Percentiles rank a stretch among this genome's conserved stretches.
These are phyloP conservation scores for Littorina saxatilis DNA, from an alignment of 1,140 invertebrate species.

Conservation along the genomic window DNA sequence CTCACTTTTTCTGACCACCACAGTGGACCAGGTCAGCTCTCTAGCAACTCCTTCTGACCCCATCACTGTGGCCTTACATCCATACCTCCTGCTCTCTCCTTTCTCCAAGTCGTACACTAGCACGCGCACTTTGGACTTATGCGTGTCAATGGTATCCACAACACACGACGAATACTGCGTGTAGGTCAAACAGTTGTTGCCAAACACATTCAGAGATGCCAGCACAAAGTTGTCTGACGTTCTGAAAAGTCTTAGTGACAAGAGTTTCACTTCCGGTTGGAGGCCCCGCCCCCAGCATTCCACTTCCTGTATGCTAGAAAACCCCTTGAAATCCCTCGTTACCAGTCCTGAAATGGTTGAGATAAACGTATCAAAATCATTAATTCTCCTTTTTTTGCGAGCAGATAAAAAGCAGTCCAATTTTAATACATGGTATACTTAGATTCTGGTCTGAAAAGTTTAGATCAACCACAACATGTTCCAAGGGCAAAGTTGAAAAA, in stretches of 20 bases:
- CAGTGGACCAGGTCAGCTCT: neutral
- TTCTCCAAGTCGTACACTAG: conserved; percentile 27
- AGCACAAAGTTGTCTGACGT: conserved; percentile 2
- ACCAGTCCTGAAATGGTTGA: conserved; percentile 7
- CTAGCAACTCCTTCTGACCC: conserved; percentile 6
- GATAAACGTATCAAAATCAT: too few relatives aligned
- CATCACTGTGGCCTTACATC: conserved; percentile 3
- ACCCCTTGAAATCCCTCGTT: conserved; percentile 10
- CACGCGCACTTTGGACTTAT: conserved; percentile 4
- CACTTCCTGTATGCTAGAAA: conserved; percentile 34
- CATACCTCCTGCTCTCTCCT: conserved; percentile 17
- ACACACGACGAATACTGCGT: conserved; percentile 18
- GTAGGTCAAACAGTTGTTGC: conserved; percentile 18
- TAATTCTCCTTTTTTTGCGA: too few relatives aligned
- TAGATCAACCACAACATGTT: too few relatives aligned
- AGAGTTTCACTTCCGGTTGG: conserved; percentile 18
- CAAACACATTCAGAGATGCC: conserved; percentile 7
- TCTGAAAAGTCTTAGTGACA: conserved; percentile 16
- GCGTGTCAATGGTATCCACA: conserved; percentile 12
- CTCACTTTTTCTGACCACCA: conserved; percentile 8
- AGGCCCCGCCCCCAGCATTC: conserved; percentile 24
- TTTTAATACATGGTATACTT: too few relatives aligned
- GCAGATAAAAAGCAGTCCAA: too few relatives aligned
- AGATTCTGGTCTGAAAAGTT: too few relatives aligned
- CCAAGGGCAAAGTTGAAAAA: too few relatives aligned